Percentiles rank a stretch among this genome's conserved stretches.
Evolutionary conservation across 2,113 vertebrate species (phyloP).

Genomic region (Aldabrachelys gigantea): DNA sequence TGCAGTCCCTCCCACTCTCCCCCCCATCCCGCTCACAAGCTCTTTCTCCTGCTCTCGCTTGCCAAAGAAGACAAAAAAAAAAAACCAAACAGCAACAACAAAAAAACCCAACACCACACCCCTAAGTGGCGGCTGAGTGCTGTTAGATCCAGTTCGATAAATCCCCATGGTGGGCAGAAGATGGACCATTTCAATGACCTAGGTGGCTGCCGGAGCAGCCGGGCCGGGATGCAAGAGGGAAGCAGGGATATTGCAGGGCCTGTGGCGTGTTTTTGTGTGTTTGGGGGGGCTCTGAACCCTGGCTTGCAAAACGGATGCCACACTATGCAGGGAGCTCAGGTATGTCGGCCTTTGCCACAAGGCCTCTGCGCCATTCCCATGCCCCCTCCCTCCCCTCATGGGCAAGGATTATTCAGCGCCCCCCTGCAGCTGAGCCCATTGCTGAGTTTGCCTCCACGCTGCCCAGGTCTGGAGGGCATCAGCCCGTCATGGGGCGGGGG

Average conservation of each 20-base stretch:
- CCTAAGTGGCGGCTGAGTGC: not conserved
- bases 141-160: not conserved
- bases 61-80: not conserved
- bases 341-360: not conserved
- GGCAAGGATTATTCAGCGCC: not conserved
- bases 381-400: not conserved
- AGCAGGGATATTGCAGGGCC: not conserved
- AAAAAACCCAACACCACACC: not conserved
- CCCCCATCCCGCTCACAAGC: not conserved
- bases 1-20: not conserved
- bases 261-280: not conserved
- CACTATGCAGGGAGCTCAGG: not conserved
- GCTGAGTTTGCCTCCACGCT: not conserved
- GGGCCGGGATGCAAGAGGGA: not conserved
- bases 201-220: not conserved
- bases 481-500: not conserved
- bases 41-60: not conserved
- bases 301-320: not conserved
- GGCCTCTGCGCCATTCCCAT: rapidly evolving
- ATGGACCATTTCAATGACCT: not conserved
- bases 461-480: not conserved
- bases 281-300: not conserved
- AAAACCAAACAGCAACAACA: not conserved
- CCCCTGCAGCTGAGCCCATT: not conserved
- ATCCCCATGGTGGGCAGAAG: not conserved